These are phyloP conservation scores for Phataginus tricuspis DNA, from an alignment of 2,797 vertebrate genomes.

Conservation along the genomic window DNA sequence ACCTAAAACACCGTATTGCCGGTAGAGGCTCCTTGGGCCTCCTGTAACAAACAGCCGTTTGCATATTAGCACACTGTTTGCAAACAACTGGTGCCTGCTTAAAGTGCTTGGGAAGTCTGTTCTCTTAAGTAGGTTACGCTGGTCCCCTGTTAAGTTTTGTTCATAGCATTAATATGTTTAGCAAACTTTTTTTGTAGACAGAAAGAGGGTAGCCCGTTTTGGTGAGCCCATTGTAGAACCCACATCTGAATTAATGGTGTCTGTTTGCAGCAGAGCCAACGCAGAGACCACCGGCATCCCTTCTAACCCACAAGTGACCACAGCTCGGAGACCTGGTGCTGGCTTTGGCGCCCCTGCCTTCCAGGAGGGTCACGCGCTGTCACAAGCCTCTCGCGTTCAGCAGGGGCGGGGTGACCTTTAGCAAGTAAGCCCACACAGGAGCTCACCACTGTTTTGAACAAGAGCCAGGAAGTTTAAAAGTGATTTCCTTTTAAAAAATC, in stretches of 20 bases:
- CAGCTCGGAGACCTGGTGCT: rapidly evolving
- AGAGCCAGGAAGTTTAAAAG: conserved; percentile 55
- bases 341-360: background rate
- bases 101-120: conserved; percentile 34
- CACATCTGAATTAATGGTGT: rapidly evolving
- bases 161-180: background rate
- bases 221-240: background rate
- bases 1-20: background rate
- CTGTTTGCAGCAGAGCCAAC: background rate
- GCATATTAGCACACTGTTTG: background rate
- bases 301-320: background rate
- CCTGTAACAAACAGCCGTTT: background rate
- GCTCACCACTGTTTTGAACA: conserved; percentile 26
- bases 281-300: background rate
- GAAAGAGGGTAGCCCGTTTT: background rate
- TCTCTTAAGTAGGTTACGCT: background rate
- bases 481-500: conserved; percentile 70
- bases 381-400: background rate
- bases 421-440: background rate
- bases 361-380: background rate
- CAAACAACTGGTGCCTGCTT: background rate
- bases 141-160: background rate
- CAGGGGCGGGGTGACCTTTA: background rate
- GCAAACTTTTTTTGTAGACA: background rate
- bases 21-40: too few species aligned